Base-by-base conservation (phyloP, 2,113 vertebrate genomes). In the Brienomyrus brachyistius region DNA sequence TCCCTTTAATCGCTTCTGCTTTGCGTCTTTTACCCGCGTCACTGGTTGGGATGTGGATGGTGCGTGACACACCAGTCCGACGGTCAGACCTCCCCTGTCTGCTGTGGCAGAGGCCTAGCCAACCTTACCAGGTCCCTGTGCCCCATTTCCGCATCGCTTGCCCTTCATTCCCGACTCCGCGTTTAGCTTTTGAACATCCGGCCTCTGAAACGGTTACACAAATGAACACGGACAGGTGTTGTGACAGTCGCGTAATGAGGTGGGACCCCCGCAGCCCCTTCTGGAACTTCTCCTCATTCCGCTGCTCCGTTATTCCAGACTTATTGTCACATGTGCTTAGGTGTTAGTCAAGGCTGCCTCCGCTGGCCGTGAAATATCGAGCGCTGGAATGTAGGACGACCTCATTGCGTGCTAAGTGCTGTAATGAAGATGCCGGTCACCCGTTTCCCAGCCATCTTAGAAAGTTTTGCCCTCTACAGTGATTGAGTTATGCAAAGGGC, bases 401-500 rank as follows among this genome's bases (percentile, higher is more conserved):
- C 93, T 91, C 89, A 91, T 92, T 92, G 88, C 89, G 56, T 87
- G 66, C 89, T 91, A 91, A 92, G 90, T 89, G 90, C 91, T 62
- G 88, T 54, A 90, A 91, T 92, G 88, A 92, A 66, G 13, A 74
- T 59, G 89, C 88, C 40, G 87, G 51, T 83, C 88, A 40, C 27
- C 82, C 77, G 21, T 6, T 82, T 88, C n/a, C n/a, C 62, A 11
- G 27, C 62, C 59, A 54, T 86, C 7, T n/a, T 45, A 45, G 40
- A 45, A 88, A n/a, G 43, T n/a, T 90, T 92, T 89, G 9, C 77
- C 59, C 87, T 89, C 70, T 89, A 77, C 91, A 62, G 70, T 84
- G 91, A 92, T 90, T 92, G 90, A 94, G 93, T 95, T 92, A 94
- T 93, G 88, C 93, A 93, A 48, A 84, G 89, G 27, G 70, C 40